These are phyloP conservation scores for Drosophila setifemur DNA, from an alignment of 1,140 invertebrate species.

Conservation along the genomic window DNA sequence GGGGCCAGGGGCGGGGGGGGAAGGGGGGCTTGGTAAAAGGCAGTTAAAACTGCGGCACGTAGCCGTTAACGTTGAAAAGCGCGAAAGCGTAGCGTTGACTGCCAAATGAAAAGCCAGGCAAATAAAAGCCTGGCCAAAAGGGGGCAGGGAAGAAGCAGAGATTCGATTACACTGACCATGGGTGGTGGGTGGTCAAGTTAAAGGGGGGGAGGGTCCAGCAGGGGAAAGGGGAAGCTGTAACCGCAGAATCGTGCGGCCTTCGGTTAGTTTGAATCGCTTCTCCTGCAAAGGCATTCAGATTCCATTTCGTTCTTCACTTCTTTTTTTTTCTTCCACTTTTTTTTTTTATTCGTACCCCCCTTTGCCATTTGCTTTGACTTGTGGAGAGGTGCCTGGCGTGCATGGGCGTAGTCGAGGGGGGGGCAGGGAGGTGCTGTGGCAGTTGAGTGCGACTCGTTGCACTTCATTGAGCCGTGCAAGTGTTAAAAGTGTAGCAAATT, in stretches of 20 bases:
- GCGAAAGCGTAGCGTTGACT: constrained; percentile 68
- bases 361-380: constrained; percentile 57
- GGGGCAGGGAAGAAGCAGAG: constrained; percentile 44
- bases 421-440: neutral
- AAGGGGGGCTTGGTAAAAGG: constrained; percentile 40
- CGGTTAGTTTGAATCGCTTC: constrained; percentile 47
- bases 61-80: constrained; percentile 59
- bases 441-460: constrained; percentile 67
- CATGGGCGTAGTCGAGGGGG: neutral
- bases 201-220: neutral
- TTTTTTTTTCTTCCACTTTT: constrained; percentile 6
- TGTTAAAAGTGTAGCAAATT: constrained; percentile 78
- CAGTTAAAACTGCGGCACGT: constrained; percentile 75
- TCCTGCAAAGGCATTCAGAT: constrained; percentile 39
- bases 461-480: constrained; percentile 77
- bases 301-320: constrained; percentile 18
- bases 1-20: constrained; percentile 6
- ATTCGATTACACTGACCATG: constrained; percentile 69
- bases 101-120: constrained; percentile 70
- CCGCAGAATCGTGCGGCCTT: constrained; percentile 56
- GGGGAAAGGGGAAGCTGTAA: neutral
- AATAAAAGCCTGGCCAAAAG: constrained; percentile 54
- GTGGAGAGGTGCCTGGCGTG: neutral
- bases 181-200: neutral
- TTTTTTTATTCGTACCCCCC: no score